These are phyloP conservation scores for Diplogasteroides magnus DNA, from an alignment of 1,140 invertebrate species.

Conservation along the genomic window DNA sequence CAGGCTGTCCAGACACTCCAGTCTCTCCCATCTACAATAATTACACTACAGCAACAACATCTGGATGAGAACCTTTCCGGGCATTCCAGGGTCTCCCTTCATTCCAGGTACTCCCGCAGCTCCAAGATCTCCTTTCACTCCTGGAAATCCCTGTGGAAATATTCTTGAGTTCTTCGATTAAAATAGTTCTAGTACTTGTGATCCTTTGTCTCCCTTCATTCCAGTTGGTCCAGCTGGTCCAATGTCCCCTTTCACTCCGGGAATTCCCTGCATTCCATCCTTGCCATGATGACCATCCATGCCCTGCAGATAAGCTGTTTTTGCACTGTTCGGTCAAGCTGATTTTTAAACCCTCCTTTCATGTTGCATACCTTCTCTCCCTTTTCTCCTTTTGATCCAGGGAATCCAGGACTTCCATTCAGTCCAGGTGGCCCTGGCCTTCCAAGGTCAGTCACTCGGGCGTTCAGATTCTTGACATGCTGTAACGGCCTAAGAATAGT, in stretches of 20 bases:
- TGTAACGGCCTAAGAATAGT: slow-evolving; percentile 20
- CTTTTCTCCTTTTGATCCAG: slow-evolving; percentile 27
- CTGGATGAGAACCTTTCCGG: slow-evolving; percentile 23
- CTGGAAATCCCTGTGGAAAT: slow-evolving; percentile 31
- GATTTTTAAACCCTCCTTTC: too few relatives aligned
- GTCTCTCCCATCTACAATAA: slow-evolving; percentile 25
- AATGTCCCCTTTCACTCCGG: slow-evolving; percentile 33
- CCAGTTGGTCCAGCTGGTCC: slow-evolving; percentile 30
- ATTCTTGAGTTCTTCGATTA: slow-evolving; percentile 10
- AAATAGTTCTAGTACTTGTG: slow-evolving; percentile 12
- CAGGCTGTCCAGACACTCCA: slow-evolving; percentile 32
- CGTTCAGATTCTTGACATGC: slow-evolving; percentile 31
- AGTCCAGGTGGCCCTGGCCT: slow-evolving; percentile 24
- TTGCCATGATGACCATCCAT: slow-evolving; percentile 21
- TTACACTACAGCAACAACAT: not conserved
- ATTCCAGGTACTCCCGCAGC: slow-evolving; percentile 27
- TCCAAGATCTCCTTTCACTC: slow-evolving; percentile 32
- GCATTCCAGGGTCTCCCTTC: slow-evolving; percentile 35
- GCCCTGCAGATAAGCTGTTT: slow-evolving; percentile 9
- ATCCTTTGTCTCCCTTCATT: slow-evolving; percentile 34
- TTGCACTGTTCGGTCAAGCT: not conserved
- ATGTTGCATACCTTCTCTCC: slow-evolving; percentile 20
- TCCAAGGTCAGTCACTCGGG: slow-evolving; percentile 25
- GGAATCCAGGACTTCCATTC: slow-evolving; percentile 27
- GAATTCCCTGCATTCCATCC: slow-evolving; percentile 31